Conservation (phyloP, 2,797 vertebrate species). For the Botia almorhae region DNA sequence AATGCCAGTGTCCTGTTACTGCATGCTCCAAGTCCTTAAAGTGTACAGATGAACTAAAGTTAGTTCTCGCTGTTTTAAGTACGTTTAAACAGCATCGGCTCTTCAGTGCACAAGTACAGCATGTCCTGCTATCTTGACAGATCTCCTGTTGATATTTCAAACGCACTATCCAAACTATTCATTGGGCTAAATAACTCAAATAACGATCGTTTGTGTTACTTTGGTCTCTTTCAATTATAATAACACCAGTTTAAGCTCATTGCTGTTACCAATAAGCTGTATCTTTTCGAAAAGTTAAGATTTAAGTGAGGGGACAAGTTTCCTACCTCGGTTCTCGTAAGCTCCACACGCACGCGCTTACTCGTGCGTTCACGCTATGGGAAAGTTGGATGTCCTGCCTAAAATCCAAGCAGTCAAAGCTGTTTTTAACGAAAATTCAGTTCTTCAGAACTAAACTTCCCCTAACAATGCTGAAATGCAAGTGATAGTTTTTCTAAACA, state of each 20-base stretch:
- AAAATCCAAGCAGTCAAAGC: conserved; percentile 16
- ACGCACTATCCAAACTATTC: background rate
- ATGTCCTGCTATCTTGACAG: background rate
- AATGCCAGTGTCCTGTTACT: conserved; percentile 59
- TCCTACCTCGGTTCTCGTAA: conserved; percentile 50
- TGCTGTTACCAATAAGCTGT: background rate
- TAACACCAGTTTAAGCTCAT: background rate
- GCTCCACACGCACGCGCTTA: conserved; percentile 19
- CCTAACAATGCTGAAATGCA: conserved; percentile 72
- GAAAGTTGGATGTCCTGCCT: background rate
- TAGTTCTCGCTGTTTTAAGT: background rate
- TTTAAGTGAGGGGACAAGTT: conserved; percentile 29
- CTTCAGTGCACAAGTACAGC: background rate
- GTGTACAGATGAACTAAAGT: conserved; percentile 17
- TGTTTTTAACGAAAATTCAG: conserved; percentile 33
- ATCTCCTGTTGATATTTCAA: background rate
- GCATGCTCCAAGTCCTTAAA: conserved; percentile 64
- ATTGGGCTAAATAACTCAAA: background rate
- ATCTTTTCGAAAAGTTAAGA: background rate
- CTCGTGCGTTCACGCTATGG: background rate
- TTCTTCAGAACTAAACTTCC: conserved; percentile 63
- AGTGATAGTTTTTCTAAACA: conserved; percentile 70
- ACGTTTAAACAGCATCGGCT: background rate
- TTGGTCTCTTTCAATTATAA: background rate
- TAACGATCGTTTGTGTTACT: background rate